Conservation (phyloP, 2,113 vertebrate genomes). For the Anser cygnoides region DNA sequence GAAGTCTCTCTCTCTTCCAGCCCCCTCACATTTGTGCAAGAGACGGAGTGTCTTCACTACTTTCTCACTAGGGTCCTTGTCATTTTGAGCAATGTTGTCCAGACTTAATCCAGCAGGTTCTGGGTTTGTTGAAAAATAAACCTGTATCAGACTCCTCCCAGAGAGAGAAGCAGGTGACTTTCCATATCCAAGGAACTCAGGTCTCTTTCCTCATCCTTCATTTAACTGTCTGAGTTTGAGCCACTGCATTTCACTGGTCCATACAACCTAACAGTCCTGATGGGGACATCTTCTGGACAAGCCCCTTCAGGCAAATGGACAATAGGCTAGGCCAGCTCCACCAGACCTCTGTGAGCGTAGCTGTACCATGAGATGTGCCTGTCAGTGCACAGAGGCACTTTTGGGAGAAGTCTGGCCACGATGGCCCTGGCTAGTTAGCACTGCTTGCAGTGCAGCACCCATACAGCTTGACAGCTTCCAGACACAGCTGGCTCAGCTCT, state of each 20-base stretch:
- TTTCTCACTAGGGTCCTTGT: neutral
- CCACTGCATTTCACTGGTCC: neutral
- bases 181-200: neutral
- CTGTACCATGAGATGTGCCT: neutral
- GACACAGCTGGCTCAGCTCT: neutral
- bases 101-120: neutral
- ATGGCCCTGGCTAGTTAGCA: neutral
- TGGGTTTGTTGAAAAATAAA: neutral
- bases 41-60: neutral
- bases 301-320: neutral
- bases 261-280: neutral
- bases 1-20: neutral
- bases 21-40: neutral
- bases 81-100: neutral
- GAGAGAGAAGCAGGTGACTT: neutral
- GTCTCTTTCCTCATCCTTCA: neutral
- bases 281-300: neutral
- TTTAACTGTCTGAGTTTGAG: neutral
- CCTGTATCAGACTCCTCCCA: neutral
- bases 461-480: neutral
- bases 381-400: neutral
- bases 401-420: neutral
- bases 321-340: neutral
- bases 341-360: neutral
- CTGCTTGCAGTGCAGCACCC: accelerated